Conservation (phyloP, 2,797 vertebrate species). For the Crocodylus rhombifer region DNA sequence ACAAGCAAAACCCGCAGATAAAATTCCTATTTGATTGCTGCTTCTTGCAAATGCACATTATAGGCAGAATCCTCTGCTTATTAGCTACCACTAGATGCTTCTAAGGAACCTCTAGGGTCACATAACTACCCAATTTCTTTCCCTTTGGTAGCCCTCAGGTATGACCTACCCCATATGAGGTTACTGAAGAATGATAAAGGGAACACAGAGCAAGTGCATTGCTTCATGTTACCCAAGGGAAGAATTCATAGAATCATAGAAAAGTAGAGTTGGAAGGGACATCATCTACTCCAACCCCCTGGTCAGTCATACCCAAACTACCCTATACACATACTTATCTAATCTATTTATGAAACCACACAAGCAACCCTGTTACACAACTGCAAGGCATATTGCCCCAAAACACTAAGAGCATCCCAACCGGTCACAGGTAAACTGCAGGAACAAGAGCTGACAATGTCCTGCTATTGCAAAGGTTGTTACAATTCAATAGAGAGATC, state of each 20-base stretch:
- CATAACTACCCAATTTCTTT: neutral
- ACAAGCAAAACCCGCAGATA: neutral
- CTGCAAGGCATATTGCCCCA: no score
- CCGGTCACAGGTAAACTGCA: no score
- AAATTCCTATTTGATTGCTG: slow-evolving; percentile 15
- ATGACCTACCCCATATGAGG: neutral
- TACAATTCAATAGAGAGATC: no score
- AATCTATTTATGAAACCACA: no score
- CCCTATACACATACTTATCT: no score
- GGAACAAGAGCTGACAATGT: no score
- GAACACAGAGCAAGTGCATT: neutral
- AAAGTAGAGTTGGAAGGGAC: no score
- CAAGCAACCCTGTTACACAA: no score
- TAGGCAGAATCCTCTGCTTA: neutral
- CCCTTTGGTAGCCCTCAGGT: neutral
- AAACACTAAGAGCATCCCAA: no score
- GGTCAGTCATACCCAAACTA: no score
- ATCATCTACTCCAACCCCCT: no score
- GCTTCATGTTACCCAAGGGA: neutral
- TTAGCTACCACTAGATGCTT: neutral
- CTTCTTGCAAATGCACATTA: neutral
- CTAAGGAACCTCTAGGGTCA: neutral
- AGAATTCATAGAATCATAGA: neutral
- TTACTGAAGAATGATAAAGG: neutral
- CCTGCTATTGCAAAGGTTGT: no score